Evolutionary conservation across 2,888 invertebrate species (phyloP), one percentile per base, ranked within the genome.

Genomic region (Drosophila atripex): DNA sequence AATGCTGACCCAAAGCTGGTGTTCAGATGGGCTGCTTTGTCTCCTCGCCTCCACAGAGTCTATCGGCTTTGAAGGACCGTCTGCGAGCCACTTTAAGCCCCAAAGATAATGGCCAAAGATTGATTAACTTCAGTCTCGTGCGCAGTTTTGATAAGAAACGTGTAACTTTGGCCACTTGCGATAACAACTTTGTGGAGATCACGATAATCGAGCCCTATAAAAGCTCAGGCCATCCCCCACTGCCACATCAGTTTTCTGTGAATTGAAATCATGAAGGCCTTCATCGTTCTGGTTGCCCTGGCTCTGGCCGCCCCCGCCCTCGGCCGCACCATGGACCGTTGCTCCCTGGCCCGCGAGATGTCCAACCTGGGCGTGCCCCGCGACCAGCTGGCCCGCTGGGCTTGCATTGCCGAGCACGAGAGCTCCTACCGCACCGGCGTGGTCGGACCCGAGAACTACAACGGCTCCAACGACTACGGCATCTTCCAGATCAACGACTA

Each of bases 401-500:
- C 86, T 1, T 90, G 90, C 71, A 83, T 90, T 61, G 88, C 88
- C 9, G 71, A 89, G 72, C 77, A 83, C 28, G 89, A 89, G 76
- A 88, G 85, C 54, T 76, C 73, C 35, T 90, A 91, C 38, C 90
- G 91, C 45, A 93, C 93, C 0, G 76, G 90, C 23, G 91, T 90
- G 2, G 88, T 91, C 2, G 92, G 93, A 0, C 90, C 89, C 3
- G 45, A 50, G 53, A 93, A 93, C 85, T 77, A 66, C 1, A 92
- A 93, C 64, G 93, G 93, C 1, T 89, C 91, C 57, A 83, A 83
- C 41, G 92, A 92, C 77, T 92, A 87, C 64, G 91, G 91, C 14
- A 79, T 91, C 61, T 91, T 90, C 74, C 90, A 91, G 77, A 89
- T 90, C 57, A 90, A 90, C 76, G 78, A 89, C 76, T 78, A 76